Conservation (phyloP, 2,113 vertebrate species). For the Felis chaus region DNA sequence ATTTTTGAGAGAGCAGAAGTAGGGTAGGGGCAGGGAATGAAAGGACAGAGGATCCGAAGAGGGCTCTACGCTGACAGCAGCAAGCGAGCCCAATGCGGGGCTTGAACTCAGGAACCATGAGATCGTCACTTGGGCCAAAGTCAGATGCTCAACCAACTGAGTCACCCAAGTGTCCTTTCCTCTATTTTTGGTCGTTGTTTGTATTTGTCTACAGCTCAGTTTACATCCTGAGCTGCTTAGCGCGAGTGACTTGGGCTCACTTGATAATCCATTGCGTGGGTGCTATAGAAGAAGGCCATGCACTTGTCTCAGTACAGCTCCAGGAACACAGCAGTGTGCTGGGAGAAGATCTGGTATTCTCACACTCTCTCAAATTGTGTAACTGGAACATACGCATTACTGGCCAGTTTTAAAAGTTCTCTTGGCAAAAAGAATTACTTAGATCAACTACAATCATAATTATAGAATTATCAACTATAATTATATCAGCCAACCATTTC, state of each 20-base stretch:
- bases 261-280: background rate
- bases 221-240: background rate
- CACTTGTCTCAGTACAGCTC: background rate
- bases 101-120: too few relatives aligned
- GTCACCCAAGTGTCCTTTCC: background rate
- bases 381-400: background rate
- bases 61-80: too few relatives aligned
- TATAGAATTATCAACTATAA: background rate
- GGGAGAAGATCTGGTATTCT: background rate
- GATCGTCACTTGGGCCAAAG: too few relatives aligned
- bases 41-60: too few relatives aligned
- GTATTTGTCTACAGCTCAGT: background rate
- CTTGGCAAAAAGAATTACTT: background rate
- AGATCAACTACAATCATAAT: background rate
- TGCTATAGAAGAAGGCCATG: background rate
- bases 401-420: background rate
- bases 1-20: too few relatives aligned
- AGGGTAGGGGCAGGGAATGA: too few relatives aligned
- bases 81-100: too few relatives aligned
- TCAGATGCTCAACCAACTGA: too few relatives aligned
- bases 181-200: background rate
- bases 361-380: background rate
- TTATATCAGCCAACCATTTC: conserved; percentile 1
- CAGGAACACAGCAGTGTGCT: background rate
- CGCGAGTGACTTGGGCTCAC: background rate